Percentiles rank a stretch among this genome's conserved stretches.
phyloP scores from a whole-genome alignment of 2,888 invertebrate species.

The Strigamia maritima region DNA sequence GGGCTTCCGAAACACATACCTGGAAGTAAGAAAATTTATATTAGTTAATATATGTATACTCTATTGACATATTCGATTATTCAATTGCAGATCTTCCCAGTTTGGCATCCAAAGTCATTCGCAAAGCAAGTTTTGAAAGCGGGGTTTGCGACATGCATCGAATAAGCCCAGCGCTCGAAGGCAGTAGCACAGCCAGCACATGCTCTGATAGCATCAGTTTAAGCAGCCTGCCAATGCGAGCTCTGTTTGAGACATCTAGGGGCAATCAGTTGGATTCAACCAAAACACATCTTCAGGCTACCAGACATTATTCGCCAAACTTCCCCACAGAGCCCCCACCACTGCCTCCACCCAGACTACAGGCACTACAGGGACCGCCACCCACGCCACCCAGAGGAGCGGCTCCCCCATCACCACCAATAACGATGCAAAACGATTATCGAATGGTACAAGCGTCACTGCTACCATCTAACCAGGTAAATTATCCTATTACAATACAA shows the following conservation, averaged over 20 bases:
- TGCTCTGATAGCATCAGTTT: conserved; percentile 83
- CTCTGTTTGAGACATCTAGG: neutral
- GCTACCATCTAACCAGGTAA: neutral
- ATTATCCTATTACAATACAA: neutral
- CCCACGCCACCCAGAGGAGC: conserved; percentile 45
- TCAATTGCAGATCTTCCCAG: neutral
- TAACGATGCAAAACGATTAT: neutral
- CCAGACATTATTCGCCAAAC: conserved; percentile 43
- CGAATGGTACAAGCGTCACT: neutral
- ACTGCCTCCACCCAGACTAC: conserved; percentile 56
- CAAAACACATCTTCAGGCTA: conserved; percentile 41
- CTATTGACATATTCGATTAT: neutral
- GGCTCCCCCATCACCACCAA: conserved; percentile 63
- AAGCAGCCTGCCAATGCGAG: conserved; percentile 47
- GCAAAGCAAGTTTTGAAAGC: conserved; percentile 83
- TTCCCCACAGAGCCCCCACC: conserved; percentile 45
- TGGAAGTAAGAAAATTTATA: neutral
- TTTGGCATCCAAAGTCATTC: conserved; percentile 58
- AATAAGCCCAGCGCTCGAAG: conserved; percentile 67
- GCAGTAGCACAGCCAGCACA: conserved; percentile 75
- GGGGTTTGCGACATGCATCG: conserved; percentile 62
- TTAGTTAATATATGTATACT: neutral
- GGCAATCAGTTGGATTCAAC: conserved; percentile 38
- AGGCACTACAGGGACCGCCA: conserved; percentile 61
- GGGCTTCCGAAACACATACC: conserved; percentile 17